These are phyloP conservation scores for Pasiphila rectangulata DNA, from an alignment of 2,888 invertebrate genomes.

Conservation along the genomic window DNA sequence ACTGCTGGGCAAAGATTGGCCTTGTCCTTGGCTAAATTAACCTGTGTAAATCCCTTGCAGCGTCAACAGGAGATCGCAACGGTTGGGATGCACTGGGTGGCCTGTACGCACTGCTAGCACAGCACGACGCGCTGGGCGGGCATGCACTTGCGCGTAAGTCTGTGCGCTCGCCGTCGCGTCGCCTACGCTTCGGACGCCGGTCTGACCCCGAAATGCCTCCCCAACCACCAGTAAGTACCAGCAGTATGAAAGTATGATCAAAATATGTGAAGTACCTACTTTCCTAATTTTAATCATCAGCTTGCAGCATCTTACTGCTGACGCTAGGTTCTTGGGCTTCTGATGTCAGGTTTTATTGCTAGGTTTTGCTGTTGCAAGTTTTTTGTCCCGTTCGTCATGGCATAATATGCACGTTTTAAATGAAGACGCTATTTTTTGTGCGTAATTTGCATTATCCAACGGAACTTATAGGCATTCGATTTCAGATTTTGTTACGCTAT, in stretches of 20 bases:
- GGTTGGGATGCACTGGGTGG: slow-evolving; percentile 77
- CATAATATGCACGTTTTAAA: too few relatives aligned
- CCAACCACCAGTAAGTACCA: slow-evolving; percentile 62
- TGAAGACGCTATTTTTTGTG: too few relatives aligned
- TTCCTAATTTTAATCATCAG: too few relatives aligned
- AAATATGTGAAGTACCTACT: not conserved
- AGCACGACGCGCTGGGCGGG: slow-evolving; percentile 83
- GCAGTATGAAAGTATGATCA: not conserved
- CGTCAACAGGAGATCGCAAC: slow-evolving; percentile 50
- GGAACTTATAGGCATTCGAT: too few relatives aligned
- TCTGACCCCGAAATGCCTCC: slow-evolving; percentile 85
- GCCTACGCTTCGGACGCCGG: slow-evolving; percentile 88
- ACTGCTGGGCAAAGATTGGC: too few relatives aligned
- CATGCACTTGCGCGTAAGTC: slow-evolving; percentile 89
- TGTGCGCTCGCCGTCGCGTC: slow-evolving; percentile 87
- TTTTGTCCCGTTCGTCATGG: too few relatives aligned
- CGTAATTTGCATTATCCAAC: too few relatives aligned
- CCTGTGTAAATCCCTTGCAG: slow-evolving; percentile 45
- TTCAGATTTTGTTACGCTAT: too few relatives aligned
- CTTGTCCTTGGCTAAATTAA: not conserved
- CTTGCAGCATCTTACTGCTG: too few relatives aligned
- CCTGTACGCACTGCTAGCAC: slow-evolving; percentile 82
- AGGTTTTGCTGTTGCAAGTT: too few relatives aligned
- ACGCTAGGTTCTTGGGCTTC: too few relatives aligned
- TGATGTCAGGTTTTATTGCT: too few relatives aligned